These are phyloP conservation scores for Pachycephus smyrnensis DNA, from an alignment of 2,888 invertebrate species.

Conservation along the genomic window DNA sequence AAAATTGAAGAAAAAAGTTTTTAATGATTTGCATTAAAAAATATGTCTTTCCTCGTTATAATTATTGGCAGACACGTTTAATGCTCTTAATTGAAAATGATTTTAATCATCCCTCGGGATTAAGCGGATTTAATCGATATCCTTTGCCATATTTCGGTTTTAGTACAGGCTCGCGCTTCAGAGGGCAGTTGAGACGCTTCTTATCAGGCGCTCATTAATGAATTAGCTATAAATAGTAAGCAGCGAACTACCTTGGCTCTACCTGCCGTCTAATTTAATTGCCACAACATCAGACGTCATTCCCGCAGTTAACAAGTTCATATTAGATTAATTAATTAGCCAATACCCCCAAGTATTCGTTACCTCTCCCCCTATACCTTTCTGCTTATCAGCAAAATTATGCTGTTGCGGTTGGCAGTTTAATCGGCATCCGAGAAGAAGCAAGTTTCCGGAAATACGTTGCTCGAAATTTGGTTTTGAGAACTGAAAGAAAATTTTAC, in stretches of 20 bases:
- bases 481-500: too few species aligned
- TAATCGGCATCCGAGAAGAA: too few species aligned
- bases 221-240: background rate
- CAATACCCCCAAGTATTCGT: background rate
- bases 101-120: background rate
- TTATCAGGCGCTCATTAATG: background rate
- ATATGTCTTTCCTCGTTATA: background rate
- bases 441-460: too few species aligned
- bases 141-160: background rate
- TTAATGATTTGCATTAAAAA: too few species aligned
- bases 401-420: background rate
- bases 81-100: too few species aligned
- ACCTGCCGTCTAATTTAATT: background rate
- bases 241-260: background rate
- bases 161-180: background rate
- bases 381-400: background rate
- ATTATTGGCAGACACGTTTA: background rate
- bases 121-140: background rate
- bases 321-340: background rate
- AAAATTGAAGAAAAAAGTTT: too few species aligned
- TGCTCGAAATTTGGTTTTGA: too few species aligned
- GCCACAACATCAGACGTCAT: background rate
- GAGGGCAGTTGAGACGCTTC: background rate
- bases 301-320: background rate
- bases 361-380: background rate